phyloP scores from a whole-genome alignment of 1,140 invertebrate genomes.

The Anastatus disparis region DNA sequence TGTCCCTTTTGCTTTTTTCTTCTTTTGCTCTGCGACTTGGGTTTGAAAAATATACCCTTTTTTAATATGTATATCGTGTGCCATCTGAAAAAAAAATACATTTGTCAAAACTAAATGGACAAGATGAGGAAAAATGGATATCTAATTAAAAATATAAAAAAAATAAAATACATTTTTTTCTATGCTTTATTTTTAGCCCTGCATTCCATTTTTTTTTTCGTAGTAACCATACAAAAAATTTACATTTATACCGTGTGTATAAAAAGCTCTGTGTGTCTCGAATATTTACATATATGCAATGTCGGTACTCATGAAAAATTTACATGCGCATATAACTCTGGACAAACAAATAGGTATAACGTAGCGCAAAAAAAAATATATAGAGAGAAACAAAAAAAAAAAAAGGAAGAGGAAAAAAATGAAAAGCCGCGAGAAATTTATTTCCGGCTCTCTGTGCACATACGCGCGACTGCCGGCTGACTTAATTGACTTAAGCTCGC shows the following conservation, averaged over 20 bases:
- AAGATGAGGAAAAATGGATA: background rate
- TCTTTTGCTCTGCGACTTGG: too few relatives aligned
- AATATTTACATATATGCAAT: slow-evolving; percentile 31
- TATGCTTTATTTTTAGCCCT: too few relatives aligned
- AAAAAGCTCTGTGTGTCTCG: slow-evolving; percentile 12
- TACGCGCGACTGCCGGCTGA: too few relatives aligned
- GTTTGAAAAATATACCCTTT: slow-evolving; percentile 15
- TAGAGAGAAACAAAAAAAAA: background rate
- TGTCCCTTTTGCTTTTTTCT: background rate
- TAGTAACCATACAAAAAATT: too few relatives aligned
- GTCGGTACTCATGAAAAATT: slow-evolving; percentile 24
- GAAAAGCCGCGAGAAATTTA: slow-evolving; percentile 16
- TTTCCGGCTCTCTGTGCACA: slow-evolving; percentile 18
- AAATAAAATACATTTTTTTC: too few relatives aligned
- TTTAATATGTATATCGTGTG: slow-evolving; percentile 1
- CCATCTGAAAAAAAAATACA: background rate
- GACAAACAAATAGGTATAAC: slow-evolving; percentile 9
- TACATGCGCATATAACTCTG: slow-evolving; percentile 12
- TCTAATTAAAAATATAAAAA: slow-evolving; percentile 19
- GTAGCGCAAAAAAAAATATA: background rate
- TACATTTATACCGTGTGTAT: background rate
- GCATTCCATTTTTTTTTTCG: background rate
- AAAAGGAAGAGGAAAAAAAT: background rate
- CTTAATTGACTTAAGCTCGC: slow-evolving; percentile 35
- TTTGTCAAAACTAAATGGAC: background rate